phyloP scores from a whole-genome alignment of 2,113 vertebrate genomes.

The Noctilio leporinus region DNA sequence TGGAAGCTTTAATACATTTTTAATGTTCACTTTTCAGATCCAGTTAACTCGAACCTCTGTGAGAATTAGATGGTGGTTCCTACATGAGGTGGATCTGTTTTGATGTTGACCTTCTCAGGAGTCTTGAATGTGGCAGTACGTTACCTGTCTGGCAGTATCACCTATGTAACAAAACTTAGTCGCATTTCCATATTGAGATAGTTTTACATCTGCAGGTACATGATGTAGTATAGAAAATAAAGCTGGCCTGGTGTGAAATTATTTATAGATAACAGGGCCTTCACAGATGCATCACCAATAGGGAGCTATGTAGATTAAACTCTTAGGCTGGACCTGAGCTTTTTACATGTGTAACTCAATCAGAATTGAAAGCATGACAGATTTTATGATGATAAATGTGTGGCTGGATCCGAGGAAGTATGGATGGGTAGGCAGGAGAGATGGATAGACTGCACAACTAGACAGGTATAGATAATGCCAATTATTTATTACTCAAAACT shows the following conservation, averaged over 20 bases:
- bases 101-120: not conserved
- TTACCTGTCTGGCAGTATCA: not conserved
- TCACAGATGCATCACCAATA: slow-evolving; percentile 46
- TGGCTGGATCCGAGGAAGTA: not conserved
- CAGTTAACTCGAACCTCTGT: not conserved
- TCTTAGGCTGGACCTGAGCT: slow-evolving; percentile 54
- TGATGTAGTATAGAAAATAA: not conserved
- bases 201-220: not conserved
- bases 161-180: not conserved
- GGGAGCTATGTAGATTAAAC: slow-evolving; percentile 55
- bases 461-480: slow-evolving; percentile 37
- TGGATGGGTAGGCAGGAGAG: not conserved
- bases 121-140: not conserved
- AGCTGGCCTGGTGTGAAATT: slow-evolving; percentile 35
- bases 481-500: slow-evolving; percentile 5
- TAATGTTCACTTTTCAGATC: not conserved
- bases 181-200: not conserved
- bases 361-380: slow-evolving; percentile 54
- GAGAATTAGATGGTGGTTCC: not conserved
- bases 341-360: slow-evolving; percentile 67
- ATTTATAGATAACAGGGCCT: slow-evolving; percentile 29
- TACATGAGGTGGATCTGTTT: not conserved
- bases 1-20: not conserved
- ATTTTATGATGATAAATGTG: slow-evolving; percentile 61
- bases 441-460: slow-evolving; percentile 35